Evolutionary conservation across 2,888 invertebrate species (phyloP), one percentile per base, ranked within the genome.

Genomic region (Auanema sp.): DNA sequence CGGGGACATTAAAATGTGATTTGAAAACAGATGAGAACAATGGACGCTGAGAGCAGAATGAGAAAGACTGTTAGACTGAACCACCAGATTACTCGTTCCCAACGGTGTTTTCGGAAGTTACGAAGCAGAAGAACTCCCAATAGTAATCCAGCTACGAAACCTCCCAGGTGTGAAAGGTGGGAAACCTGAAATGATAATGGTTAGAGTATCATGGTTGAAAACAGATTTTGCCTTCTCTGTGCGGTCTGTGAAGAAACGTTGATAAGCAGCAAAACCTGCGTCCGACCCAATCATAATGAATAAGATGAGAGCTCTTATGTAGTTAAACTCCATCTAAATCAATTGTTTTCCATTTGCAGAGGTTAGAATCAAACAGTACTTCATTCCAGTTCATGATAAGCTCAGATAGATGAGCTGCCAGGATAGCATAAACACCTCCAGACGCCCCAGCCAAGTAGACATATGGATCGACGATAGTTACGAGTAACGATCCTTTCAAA

Each of bases 161-260:
- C 95, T 0, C 91, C 93, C 52, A 95, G 86, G 86, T 97, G 97
- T 8, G 96, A 96, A 0, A 92, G 91, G 83, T 96, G 95, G 12
- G 95, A 94, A 59, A 94, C 90, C 85, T 92, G 60, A 47, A 76
- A 41, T 11, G 25, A 6, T 52, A 21, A 21, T 52, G 16, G 6
- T 16, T 10, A 3, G 4, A 16, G 47, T 18, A 47, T 6, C 5
- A 47, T 6, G 47, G 10, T 47, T 47, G 21, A 21, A 10, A 3
- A 18, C 21, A 47, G 10, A 10, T 47, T 18, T 47, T 10, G 67
- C 70, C 65, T 71, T 69, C 55, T 72, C 72, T 41, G 64, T 66
- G 50, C 67, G 25, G 56, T 89, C 88, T 18, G 89, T 86, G 65
- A 89, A 87, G 84, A 94, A 93, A 16, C 92, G 88, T 84, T 91